Evolutionary conservation across 2,888 invertebrate genomes (phyloP), one percentile per base, ranked within the genome.

Genomic region (Leptopterna dolabrata): DNA sequence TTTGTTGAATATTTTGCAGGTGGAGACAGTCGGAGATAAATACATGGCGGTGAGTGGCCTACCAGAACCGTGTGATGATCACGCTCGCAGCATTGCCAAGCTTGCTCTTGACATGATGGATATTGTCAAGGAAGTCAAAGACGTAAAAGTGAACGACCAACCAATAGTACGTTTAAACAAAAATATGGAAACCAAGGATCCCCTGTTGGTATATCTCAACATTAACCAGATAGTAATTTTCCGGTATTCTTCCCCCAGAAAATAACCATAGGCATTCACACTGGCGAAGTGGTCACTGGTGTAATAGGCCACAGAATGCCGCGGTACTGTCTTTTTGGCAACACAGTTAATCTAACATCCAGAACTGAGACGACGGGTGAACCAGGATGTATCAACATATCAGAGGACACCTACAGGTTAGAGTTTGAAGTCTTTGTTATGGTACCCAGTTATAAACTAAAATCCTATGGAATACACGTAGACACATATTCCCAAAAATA

Each of bases 21-120:
- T 99, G 88, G 98, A 99, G 93, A 99, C 98, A 14, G 97, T 98
- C 29, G 98, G 98, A 88, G 98, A 98, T 92, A 98, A 98, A 92
- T 99, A 99, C 92, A 99, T 98, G 98, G 98, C 98, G 0, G 98
- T 98, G 0, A 97, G 98, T 90, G 98, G 98, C 76, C 93, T 98
- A 84, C 98, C 98, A 0, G 98, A 98, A 91, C 96, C 96, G 11
- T 98, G 98, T 91, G 94, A 95, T 87, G 95, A 95, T 55, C 98
- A 99, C 91, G 98, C 98, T 16, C 95, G 96, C 90, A 97, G 97
- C 91, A 98, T 99, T 91, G 97, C 96, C 0, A 94, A 95, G 88
- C 93, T 98, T 47, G 98, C 98, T 9, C 92, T 98, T 30, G 98
- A 98, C 91, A 97, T 98, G 96, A 97, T 98, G 97, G 98, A 98